Evolutionary conservation across 2,113 vertebrate genomes (phyloP), one percentile per base, ranked within the genome.

Genomic region (Artemisiospiza belli): DNA sequence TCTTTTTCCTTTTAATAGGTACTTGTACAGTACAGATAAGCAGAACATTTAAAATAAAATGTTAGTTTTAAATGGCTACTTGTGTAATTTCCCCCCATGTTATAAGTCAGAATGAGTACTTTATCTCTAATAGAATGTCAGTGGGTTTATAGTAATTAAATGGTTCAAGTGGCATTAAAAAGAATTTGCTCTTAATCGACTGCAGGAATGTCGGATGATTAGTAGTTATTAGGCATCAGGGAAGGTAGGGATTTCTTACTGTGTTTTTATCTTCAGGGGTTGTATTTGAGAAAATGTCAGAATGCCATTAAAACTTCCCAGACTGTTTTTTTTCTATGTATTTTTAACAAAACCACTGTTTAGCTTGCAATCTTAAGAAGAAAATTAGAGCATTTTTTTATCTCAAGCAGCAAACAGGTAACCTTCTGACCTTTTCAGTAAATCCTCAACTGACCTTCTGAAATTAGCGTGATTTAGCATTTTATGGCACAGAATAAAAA

Each of bases 401-500:
- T 96, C 95, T 95, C 73, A 69, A 63, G 72, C 85, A 93, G 93
- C 97, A 96, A 97, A 95, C 95, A 95, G 95, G 96, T 98, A 98
- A 98, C 98, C 97, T 97, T 95, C 92, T 98, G 98, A 98, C 98
- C 98, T 97, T 97, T 92, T 97, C 80, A 94, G 96, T 97, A 98
- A 98, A 97, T 96, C 97, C 96, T 96, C 96, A 95, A 88, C 92
- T 80, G 94, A 97, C 97, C 89, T 96, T 97, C 95, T 97, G 97
- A 98, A 98, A 98, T 97, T 97, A 96, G 96, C 90, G 87, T 93
- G 89, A 84, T 96, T 97, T 98, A 97, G 95, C 94, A 96, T 97
- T 98, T 98, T 98, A 98, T 98, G 97, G 97, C 97, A 91, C 88
- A 97, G 97, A 98, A 97, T 98, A 98, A 98, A 98, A 98, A 98